phyloP scores from a whole-genome alignment of 2,888 invertebrate species.

The Mesodorylaimus sp. region DNA sequence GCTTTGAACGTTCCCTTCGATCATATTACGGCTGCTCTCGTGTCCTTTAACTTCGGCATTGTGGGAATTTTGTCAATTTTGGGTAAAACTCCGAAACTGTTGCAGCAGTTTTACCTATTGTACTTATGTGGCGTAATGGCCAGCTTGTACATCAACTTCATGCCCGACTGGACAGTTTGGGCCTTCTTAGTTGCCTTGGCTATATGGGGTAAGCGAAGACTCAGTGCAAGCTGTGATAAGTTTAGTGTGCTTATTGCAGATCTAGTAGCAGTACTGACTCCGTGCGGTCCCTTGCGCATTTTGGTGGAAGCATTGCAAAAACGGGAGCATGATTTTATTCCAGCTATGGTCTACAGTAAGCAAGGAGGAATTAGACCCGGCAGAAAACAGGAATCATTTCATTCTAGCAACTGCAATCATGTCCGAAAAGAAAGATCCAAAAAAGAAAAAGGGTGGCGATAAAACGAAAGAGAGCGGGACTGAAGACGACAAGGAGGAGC shows the following conservation, averaged over 20 bases:
- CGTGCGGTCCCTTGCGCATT: conserved; percentile 73
- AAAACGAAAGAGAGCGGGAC: not conserved
- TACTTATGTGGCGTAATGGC: conserved; percentile 92
- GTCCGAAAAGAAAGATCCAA: not conserved
- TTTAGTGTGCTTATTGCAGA: conserved; percentile 42
- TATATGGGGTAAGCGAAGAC: conserved; percentile 52
- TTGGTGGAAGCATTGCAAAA: conserved; percentile 92
- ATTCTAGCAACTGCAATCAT: not conserved
- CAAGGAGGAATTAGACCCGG: not conserved
- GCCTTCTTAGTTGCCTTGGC: conserved; percentile 81
- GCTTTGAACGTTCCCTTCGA: conserved; percentile 92
- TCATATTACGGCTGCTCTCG: conserved; percentile 60
- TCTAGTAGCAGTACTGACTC: conserved; percentile 80
- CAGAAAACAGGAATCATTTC: not conserved
- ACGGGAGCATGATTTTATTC: conserved; percentile 75
- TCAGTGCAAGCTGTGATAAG: not conserved
- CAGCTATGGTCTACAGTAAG: conserved; percentile 58
- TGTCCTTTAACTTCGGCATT: conserved; percentile 93
- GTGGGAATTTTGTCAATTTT: conserved; percentile 96
- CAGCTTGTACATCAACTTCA: conserved; percentile 83
- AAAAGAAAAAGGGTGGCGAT: not conserved
- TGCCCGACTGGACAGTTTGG: conserved; percentile 97
- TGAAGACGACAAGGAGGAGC: not conserved
- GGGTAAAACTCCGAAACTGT: conserved; percentile 65
- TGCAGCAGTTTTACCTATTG: conserved; percentile 66